Base-by-base conservation (phyloP, 2,113 vertebrate genomes). In the Tauraco erythrolophus region DNA sequence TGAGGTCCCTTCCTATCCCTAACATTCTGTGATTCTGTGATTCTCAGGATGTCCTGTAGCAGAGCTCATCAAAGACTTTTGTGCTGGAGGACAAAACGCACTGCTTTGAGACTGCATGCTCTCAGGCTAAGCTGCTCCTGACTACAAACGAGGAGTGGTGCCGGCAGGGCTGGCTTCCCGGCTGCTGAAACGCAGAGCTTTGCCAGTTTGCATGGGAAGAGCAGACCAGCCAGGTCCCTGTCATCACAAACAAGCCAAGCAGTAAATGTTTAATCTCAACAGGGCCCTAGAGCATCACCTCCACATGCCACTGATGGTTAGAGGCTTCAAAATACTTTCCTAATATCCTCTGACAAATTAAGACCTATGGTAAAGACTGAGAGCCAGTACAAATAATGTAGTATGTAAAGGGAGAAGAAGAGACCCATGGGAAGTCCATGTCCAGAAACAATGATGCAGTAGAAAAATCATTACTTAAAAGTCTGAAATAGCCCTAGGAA, bases 191-290 rank as follows among this genome's bases (percentile, higher is more conserved):
- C 4, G 24, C 60, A 54, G 57, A 93, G 61, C 77, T 95, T 81
- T 91, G 57, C 69, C 78, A 76, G 65, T 84, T 94, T 93, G 76
- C 76, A 84, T 35, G 66, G 64, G 79, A 68, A 70, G 79, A 89
- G 66, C 85, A 94, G 91, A 74, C 54, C 41, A 77, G 80, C 86
- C 93, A 89, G 83, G 83, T 91, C 83, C 37, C 68, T 92, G 94
- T 95, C 89, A 95, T 94, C 86, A 84, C 89, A 96, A 80, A 92
- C 89, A 95, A 94, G 80, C 50, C 83, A 95, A 81, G 93, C 76
- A 96, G 89, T 84, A 96, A 96, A 95, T 94, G 93, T 62, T 88
- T 80, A 81, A 94, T 92, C 83, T 94, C 94, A 96, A 62, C 85
- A 91, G 64, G 58, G 54, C 86, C 58, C 86, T 77, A 86, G 25